phyloP scores from a whole-genome alignment of 2,888 invertebrate genomes.

The Pollenia griseotomentosa region DNA sequence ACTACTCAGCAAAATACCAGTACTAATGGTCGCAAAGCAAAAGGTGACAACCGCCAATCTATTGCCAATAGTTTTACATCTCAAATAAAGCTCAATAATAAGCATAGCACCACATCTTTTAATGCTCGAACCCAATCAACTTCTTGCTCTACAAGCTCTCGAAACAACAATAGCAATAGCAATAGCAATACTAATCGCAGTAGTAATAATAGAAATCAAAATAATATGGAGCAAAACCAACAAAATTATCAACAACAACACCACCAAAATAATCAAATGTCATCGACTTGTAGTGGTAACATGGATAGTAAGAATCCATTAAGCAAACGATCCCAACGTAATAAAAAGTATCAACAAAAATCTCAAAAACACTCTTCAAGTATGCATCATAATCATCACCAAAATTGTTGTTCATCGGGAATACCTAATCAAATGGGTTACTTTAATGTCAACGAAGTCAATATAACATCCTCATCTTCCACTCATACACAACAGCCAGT shows the following conservation, averaged over 20 bases:
- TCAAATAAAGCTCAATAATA: conserved; percentile 32
- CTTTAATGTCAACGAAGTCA: conserved; percentile 81
- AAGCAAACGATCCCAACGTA: conserved; percentile 74
- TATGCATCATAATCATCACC: conserved; percentile 54
- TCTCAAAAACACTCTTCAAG: conserved; percentile 64
- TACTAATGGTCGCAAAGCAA: conserved; percentile 53
- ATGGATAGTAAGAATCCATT: conserved; percentile 70
- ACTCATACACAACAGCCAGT: conserved; percentile 60
- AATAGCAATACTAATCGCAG: conserved; percentile 15
- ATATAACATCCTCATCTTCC: conserved; percentile 75
- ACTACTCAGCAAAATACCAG: conserved; percentile 16
- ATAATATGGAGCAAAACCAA: conserved; percentile 23
- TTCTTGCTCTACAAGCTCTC: conserved; percentile 30
- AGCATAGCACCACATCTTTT: conserved; percentile 3
- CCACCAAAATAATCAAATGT: conserved; percentile 38
- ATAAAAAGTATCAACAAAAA: conserved; percentile 76
- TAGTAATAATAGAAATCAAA: conserved; percentile 64
- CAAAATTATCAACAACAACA: conserved; percentile 27
- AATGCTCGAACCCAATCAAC: conserved; percentile 18
- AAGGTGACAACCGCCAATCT: conserved; percentile 36
- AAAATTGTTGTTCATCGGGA: conserved; percentile 78
- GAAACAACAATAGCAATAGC: conserved; percentile 54
- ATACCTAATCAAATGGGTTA: conserved; percentile 82
- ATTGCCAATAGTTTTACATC: not conserved
- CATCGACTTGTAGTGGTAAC: conserved; percentile 14